phyloP scores from a whole-genome alignment of 2,113 vertebrate species.

The Rhagologus leucostigma region DNA sequence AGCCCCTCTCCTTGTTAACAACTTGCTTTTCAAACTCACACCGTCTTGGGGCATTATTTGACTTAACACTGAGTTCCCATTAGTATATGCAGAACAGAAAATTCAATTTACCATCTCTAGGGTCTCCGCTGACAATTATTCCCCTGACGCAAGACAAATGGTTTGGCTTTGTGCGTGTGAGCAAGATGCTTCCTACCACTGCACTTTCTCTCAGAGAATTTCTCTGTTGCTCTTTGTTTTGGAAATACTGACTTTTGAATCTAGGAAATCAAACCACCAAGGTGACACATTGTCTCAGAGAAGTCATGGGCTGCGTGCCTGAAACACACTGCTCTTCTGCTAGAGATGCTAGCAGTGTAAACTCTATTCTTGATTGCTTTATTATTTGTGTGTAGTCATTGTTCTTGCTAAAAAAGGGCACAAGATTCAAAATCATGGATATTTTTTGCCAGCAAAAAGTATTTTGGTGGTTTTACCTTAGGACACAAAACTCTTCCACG shows the following conservation, averaged over 20 bases:
- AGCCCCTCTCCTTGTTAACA: neutral
- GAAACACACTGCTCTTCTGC: neutral
- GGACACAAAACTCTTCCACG: neutral
- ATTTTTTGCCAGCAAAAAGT: neutral
- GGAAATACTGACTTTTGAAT: neutral
- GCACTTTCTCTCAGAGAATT: neutral
- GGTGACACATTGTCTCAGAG: rapidly evolving
- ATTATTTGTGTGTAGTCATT: neutral
- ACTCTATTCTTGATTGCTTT: neutral
- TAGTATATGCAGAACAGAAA: neutral
- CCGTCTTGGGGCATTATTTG: neutral
- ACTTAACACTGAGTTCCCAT: neutral
- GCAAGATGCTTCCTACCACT: neutral
- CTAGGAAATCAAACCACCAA: neutral
- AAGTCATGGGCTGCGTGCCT: neutral
- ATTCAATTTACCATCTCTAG: neutral
- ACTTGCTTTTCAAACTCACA: neutral
- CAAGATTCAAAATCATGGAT: neutral
- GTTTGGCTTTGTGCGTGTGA: neutral
- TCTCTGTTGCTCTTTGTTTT: neutral
- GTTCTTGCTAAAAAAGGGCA: neutral
- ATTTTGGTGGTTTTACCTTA: neutral
- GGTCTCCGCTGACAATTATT: neutral
- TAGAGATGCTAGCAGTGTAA: neutral
- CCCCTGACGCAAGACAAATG: neutral